Conservation (phyloP, 2,113 vertebrate species). For the Bos indicus region DNA sequence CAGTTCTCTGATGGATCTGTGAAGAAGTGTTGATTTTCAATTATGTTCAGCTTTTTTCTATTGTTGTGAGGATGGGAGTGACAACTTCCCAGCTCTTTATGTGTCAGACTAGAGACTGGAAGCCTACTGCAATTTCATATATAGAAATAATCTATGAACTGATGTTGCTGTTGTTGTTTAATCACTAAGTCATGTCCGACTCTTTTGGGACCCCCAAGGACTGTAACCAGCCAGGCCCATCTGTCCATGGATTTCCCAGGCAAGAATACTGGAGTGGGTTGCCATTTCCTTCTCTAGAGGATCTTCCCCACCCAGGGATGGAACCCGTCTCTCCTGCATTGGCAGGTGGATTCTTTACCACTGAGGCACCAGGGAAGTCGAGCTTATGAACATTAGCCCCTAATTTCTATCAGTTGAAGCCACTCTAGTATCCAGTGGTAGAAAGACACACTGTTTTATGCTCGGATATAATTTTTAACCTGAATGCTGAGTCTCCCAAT, state of each 20-base stretch:
- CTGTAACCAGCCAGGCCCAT: not conserved
- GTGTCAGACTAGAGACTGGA: not conserved
- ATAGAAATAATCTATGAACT: not conserved
- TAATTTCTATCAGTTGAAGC: not conserved
- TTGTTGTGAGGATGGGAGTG: not conserved
- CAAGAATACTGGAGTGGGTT: not conserved
- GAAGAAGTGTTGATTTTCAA: not conserved
- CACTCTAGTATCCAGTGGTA: not conserved
- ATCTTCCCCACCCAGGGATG: not conserved
- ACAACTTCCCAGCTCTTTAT: not conserved
- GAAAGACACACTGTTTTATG: not conserved
- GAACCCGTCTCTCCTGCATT: not conserved
- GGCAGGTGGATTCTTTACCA: not conserved
- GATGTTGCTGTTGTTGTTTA: not conserved
- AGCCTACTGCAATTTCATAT: not conserved
- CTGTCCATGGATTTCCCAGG: not conserved
- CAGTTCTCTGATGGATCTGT: not conserved
- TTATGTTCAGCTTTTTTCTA: not conserved
- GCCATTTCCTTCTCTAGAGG: not conserved
- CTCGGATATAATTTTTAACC: not conserved
- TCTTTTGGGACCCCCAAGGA: not conserved
- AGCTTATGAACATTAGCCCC: not conserved
- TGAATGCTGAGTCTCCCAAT: not conserved
- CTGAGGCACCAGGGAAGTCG: not conserved
- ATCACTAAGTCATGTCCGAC: not conserved